Conservation (phyloP, 2,797 vertebrate genomes). For the Pelochelys cantorii region DNA sequence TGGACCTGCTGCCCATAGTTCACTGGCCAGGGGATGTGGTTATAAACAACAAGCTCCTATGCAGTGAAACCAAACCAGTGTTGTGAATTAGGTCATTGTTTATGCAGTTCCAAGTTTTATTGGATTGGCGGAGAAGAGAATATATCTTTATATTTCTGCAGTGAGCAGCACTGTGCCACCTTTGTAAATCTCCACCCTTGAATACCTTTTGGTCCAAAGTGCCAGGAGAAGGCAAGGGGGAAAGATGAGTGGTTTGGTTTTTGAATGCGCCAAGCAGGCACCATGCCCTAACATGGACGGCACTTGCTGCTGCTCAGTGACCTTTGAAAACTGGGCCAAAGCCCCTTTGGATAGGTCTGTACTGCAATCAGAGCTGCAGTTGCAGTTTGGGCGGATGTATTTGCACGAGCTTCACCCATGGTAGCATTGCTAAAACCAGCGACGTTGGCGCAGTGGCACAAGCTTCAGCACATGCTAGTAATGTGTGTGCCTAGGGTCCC, state of each 20-base stretch:
- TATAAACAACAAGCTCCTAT: neutral
- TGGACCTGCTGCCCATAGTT: neutral
- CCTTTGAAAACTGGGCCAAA: neutral
- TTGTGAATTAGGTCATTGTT: neutral
- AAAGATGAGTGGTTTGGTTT: neutral
- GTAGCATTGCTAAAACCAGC: neutral
- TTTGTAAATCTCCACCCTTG: neutral
- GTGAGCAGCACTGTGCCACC: neutral
- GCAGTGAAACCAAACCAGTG: neutral
- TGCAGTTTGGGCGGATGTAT: neutral
- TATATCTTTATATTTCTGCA: neutral
- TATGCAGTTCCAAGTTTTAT: neutral
- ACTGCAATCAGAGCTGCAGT: neutral
- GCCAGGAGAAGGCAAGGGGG: neutral
- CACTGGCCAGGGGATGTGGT: neutral
- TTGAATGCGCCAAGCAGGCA: neutral
- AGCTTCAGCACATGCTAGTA: neutral
- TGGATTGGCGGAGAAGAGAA: neutral
- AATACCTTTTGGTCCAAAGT: neutral
- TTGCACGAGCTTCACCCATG: neutral
- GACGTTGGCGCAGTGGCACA: neutral
- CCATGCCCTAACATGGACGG: neutral
- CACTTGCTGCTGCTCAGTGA: neutral
- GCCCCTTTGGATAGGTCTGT: neutral
- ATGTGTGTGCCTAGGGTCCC: neutral